Evolutionary conservation across 2,888 invertebrate species (phyloP), one percentile per base, ranked within the genome.

Genomic region (Agrochola litura): DNA sequence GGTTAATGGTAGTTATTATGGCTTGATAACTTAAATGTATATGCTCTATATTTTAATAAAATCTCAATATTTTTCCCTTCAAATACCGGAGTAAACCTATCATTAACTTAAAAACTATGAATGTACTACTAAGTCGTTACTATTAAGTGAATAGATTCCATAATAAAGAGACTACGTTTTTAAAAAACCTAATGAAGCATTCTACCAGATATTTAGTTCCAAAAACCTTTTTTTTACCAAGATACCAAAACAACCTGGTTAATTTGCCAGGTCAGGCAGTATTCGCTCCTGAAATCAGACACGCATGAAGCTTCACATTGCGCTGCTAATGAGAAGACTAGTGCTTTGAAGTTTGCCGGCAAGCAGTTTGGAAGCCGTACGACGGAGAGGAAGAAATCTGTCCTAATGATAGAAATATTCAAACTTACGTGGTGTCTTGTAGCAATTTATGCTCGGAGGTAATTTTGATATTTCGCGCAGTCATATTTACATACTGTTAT

Each of bases 291-390:
- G 73, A 73, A 69, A 79, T 84, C 65, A 68, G 52, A 58, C 61
- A 83, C 54, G 73, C 80, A 69, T 84, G 74, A 73, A 79, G 69
- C 56, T 52, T 69, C 61, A 74, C n/a, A 84, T 79, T 66, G 66
- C 69, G 60, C 65, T 65, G 49, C 65, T 84, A 82, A 82, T 84
- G 84, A 84, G 69, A 58, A 79, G 80, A 66, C 69, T 63, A 46
- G 61, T 37, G 58, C 79, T 79, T 73, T 79, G 69, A 84, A 84
- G 73, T 84, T 73, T 66, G 56, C 1, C 60, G 46, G 22, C 41
- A 73, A 79, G 52, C 65, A 70, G 41, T 10, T 64, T 10, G 4
- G 6, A 54, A 56, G 12, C 37, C 41, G 43, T 22, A 49, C 16
- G 46, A 25, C n/a, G 25, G 19, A 25, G 66, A 66, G 46, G 37